Evolutionary conservation across 2,797 vertebrate genomes (phyloP), one percentile per base, ranked within the genome.

Genomic region (Anguilla pacifica): DNA sequence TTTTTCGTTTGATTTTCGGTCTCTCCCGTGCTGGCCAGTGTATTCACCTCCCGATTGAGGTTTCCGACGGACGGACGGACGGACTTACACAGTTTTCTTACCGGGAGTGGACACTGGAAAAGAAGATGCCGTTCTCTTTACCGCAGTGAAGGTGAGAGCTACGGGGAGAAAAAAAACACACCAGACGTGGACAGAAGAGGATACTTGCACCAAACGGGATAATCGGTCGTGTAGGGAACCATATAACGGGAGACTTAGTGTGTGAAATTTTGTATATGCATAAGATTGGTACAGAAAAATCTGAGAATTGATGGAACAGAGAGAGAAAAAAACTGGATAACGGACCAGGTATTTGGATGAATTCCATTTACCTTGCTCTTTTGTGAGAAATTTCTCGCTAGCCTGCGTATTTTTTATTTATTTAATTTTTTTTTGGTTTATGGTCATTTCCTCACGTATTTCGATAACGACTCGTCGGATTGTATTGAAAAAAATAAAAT

Each of bases 41-140:
- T 64, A 67, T 55, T n/a, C 7, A 72, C 51, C 83, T 4, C 22
- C 79, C 84, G 59, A 6, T 10, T 19, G 55, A 53, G 46, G 83
- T 39, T 84, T 31, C 19, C 39, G 31, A 87, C 53, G 81, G 86
- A 59, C 55, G 53, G 31, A 87, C 53, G 81, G 86, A 59, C 55
- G 53, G 82, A 28, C 2, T 84, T 15, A 59, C 35, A 53, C 83
- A 28, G 57, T 6, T 39, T 39, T 46, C 1, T 46, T 19, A 61
- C 83, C 59, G 35, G 84, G 84, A 85, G 55, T 13, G 17, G 35
- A 46, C 39, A 43, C n/a, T 11, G 57, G 6, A 22, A 11, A 64
- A 17, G 28, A 46, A n/a, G 10, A 43, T 19, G 46, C 0, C n/a
- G 7, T 83, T 51, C 81, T 22, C 35, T 22, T 61, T 46, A 83